Evolutionary conservation across 2,888 invertebrate species (phyloP).

Genomic region (Tinea semifulvella): DNA sequence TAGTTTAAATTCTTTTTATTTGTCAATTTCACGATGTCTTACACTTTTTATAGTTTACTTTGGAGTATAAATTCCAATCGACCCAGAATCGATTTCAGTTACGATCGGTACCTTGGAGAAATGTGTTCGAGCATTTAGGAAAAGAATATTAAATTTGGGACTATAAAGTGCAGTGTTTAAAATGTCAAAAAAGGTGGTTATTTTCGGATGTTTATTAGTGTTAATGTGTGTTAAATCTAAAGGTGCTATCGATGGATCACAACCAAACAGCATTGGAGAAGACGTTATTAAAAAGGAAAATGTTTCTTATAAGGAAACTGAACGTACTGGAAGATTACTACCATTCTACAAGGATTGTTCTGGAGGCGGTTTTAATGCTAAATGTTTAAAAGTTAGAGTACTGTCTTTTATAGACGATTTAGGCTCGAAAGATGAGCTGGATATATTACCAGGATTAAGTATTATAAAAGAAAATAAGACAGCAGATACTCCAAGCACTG

Average conservation of each 20-base stretch:
- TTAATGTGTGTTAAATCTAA: constrained; percentile 29
- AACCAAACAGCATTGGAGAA: constrained; percentile 30
- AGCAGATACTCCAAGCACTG: constrained; percentile 54
- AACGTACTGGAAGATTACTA: constrained; percentile 41
- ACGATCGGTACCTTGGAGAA: constrained; percentile 30
- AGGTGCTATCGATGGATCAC: constrained; percentile 39
- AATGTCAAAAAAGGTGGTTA: constrained; percentile 27
- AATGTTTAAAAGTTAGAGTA: constrained; percentile 82
- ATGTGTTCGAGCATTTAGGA: constrained; percentile 27
- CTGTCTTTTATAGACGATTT: constrained; percentile 79
- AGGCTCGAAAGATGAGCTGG: constrained; percentile 74
- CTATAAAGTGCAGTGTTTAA: constrained; percentile 3
- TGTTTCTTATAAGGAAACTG: constrained; percentile 27
- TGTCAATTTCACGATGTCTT: constrained; percentile 11
- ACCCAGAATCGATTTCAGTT: constrained; percentile 29
- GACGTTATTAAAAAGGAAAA: constrained; percentile 23
- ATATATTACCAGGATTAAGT: constrained; percentile 78
- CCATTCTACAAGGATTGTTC: constrained; percentile 52
- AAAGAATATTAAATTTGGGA: not conserved
- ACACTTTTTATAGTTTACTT: constrained; percentile 9
- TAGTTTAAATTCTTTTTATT: constrained; percentile 1
- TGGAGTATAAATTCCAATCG: constrained; percentile 9
- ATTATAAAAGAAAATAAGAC: constrained; percentile 72
- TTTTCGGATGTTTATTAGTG: constrained; percentile 30
- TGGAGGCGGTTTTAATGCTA: constrained; percentile 62